A percentile compares a stretch with the other conserved stretches of the same genome.
Conservation (phyloP, 2,113 vertebrate species). For the Phainopepla nitens region DNA sequence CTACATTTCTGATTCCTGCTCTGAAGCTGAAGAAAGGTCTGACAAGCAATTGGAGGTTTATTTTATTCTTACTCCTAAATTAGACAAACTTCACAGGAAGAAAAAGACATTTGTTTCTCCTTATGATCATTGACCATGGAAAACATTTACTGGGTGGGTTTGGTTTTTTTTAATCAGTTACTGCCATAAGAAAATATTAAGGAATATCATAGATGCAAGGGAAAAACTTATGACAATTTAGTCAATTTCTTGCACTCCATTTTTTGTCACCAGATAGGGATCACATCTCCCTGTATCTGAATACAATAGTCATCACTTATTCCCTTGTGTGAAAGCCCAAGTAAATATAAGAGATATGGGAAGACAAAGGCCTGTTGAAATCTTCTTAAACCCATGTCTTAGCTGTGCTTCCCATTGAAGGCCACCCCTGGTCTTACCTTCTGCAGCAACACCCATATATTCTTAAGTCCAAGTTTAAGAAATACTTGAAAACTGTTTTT, state of each 20-base stretch:
- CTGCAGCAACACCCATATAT: not conserved
- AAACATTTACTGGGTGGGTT: not conserved
- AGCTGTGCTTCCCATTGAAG: not conserved
- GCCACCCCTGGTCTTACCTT: not conserved
- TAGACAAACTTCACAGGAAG: not conserved
- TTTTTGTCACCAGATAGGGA: not conserved
- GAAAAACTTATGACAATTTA: not conserved
- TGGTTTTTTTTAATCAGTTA: not conserved
- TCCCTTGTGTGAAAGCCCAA: not conserved
- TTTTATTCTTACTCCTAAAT: not conserved
- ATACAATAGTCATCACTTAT: not conserved
- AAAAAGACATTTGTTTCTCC: not conserved
- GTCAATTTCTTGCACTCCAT: not conserved
- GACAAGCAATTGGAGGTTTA: not conserved
- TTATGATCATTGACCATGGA: not conserved
- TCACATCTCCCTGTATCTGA: not conserved
- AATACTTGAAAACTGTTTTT: not conserved
- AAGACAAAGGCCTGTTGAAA: not conserved
- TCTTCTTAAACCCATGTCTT: not conserved
- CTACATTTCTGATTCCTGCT: not conserved
- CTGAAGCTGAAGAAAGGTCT: not conserved
- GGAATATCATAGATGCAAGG: not conserved
- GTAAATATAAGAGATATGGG: not conserved
- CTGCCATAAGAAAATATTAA: not conserved
- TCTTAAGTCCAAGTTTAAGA: not conserved